Conservation (phyloP, 1,140 invertebrate species). For the Pseudomyrmex cubaensis region DNA sequence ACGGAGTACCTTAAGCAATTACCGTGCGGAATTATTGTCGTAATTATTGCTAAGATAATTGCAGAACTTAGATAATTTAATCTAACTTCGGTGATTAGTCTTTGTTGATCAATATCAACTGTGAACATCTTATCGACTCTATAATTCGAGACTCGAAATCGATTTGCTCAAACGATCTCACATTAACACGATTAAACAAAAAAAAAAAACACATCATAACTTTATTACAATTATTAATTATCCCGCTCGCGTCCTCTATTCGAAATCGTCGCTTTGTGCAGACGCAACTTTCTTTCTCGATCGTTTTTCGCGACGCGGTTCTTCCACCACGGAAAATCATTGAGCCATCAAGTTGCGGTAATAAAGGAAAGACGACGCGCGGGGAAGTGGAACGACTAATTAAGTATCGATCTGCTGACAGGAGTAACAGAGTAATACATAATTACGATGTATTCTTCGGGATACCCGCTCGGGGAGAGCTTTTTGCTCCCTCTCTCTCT, state of each 20-base stretch:
- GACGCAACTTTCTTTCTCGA: constrained; percentile 5
- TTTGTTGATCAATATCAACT: not conserved
- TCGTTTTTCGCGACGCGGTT: constrained; percentile 14
- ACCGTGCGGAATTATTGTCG: constrained; percentile 13
- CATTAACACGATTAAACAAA: constrained; percentile 12
- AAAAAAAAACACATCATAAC: not conserved
- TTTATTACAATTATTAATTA: constrained; percentile 47
- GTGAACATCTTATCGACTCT: not conserved
- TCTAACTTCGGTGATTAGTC: not conserved
- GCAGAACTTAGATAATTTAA: not conserved
- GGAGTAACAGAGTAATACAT: constrained; percentile 63
- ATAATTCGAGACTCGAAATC: not conserved
- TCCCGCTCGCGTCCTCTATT: not conserved
- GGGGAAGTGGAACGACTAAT: constrained; percentile 47
- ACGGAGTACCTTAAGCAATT: constrained; percentile 10
- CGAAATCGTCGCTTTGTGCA: not conserved
- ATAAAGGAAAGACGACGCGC: constrained; percentile 13
- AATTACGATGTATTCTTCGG: constrained; percentile 49
- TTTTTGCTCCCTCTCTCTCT: constrained; percentile 26
- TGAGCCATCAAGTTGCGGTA: constrained; percentile 38
- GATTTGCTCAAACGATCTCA: not conserved
- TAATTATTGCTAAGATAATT: not conserved
- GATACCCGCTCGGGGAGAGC: constrained; percentile 8
- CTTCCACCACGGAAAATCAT: constrained; percentile 12
- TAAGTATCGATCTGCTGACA: constrained; percentile 64